Evolutionary conservation across 1,140 invertebrate species (phyloP), one percentile per base, ranked within the genome.

Genomic region (Lethrus apterus): DNA sequence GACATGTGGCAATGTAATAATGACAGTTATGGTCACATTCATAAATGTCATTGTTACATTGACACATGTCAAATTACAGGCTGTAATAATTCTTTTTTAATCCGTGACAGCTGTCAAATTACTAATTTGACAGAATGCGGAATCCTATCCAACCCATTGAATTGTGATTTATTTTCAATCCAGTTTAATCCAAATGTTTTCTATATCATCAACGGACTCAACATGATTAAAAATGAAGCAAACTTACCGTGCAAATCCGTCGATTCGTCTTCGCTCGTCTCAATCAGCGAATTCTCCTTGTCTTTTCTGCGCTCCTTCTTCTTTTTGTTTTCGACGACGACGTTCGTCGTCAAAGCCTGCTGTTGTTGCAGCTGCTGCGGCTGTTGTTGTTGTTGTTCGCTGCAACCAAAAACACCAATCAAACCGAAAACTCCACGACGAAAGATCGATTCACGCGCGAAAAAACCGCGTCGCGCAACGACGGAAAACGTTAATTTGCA

Each of bases 261-360:
- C 31, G 57, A 52, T 49, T 75, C 73, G 9, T 73, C 70, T 41
- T 71, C 69, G 30, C 67, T 72, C 19, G 64, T 70, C 46, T 72
- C 71, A 51, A 69, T 55, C 15, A 52, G 44, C 9, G 51, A 54
- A 38, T 65, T 58, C 38, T 68, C 65, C 47, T 67, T 69, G 45
- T 72, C 74, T 67, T 72, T 72, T 62, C 68, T 60, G 48, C 70
- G 48, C 35, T 67, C 65, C 49, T 70, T 72, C 44, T 71, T 71
- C 64, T 70, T 68, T 57, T 71, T 68, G 44, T 52, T 69, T 49
- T 70, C 67, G 11, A 52, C 48, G 33, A 62, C 24, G 14, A 15
- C 29, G 9, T 24, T 42, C 7, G 40, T 21, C 11, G 40, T 42
- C 14, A 42, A 42, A 29, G 13, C 29, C n/a, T 42, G 35, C 48